Evolutionary conservation across 1,140 invertebrate species (phyloP), one percentile per base, ranked within the genome.

Genomic region (Rhysida immarginata): DNA sequence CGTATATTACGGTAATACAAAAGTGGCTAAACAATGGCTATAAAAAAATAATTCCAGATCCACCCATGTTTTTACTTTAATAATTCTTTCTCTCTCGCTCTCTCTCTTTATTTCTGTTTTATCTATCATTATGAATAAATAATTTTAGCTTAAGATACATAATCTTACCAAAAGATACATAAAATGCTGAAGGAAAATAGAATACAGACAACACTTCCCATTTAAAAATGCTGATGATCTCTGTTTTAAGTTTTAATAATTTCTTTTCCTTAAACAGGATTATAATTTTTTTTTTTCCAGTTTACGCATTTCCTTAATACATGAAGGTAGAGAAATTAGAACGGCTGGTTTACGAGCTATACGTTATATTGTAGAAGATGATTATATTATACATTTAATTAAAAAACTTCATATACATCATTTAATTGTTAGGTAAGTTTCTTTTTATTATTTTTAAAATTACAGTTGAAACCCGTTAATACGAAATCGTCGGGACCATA

Each of bases 261-360:
- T 54, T 58, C 16, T 53, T 1, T 35, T 2, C 16, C 48, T 51
- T 45, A 54, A 43, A 52, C 51, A 20, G 29, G 29, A 55, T 59
- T 50, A 52, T 52, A 26, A 14, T 44, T 60, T 61, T 66, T 57
- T 53, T 58, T 51, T 62, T 78, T 79, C 56, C 68, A 95, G 92
- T 70, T 76, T 96, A 61, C 80, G 88, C 56, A 74, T 88, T 26
- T 80, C 82, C 51, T 73, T 95, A 55, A 76, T 93, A 21, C 81
- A 92, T 68, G 85, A 91, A 59, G 81, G 85, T 24, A 85, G 85
- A 60, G 86, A 92, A 69, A 82, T 97, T 41, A 78, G 91, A 65
- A 85, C 91, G 54, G 88, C 85, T 35, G 82, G 85, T 18, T 72
- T 96, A 43, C 77, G 91, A 63, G 83, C 84, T 13, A 75, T 96